These are phyloP conservation scores for Pangasius macronema DNA, from an alignment of 2,797 vertebrate species.

Conservation along the genomic window DNA sequence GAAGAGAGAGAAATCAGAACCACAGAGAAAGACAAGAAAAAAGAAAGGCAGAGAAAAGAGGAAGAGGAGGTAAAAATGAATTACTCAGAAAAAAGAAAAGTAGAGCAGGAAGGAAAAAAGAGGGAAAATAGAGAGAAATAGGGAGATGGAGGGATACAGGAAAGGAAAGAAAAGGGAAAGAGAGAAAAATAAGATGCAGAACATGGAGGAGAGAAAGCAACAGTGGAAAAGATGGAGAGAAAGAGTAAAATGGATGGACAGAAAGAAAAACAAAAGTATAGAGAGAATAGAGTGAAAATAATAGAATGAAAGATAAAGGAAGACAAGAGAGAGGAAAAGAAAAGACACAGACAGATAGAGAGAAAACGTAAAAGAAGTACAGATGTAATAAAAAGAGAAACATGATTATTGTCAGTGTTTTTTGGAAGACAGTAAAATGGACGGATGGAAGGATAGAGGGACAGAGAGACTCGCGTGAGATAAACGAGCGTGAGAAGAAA, in stretches of 20 bases:
- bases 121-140: not conserved
- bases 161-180: too few species aligned
- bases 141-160: not conserved
- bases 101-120: not conserved
- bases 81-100: not conserved
- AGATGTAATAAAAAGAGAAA: not conserved
- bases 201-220: not conserved
- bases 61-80: not conserved
- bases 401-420: not conserved
- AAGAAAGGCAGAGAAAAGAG: not conserved
- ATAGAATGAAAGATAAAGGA: not conserved
- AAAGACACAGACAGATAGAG: not conserved
- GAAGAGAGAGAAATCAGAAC: not conserved
- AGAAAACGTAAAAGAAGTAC: not conserved
- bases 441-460: not conserved
- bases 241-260: not conserved
- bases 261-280: not conserved
- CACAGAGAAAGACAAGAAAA: too few species aligned
- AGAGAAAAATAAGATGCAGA: not conserved
- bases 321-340: not conserved
- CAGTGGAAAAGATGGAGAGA: not conserved
- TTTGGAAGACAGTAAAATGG: not conserved
- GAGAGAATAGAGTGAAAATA: not conserved
- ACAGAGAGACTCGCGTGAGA: not conserved
- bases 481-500: slow-evolving; percentile 18